Evolutionary conservation across 1,140 invertebrate species (phyloP).

Genomic region (Zaprionus lachaisei): DNA sequence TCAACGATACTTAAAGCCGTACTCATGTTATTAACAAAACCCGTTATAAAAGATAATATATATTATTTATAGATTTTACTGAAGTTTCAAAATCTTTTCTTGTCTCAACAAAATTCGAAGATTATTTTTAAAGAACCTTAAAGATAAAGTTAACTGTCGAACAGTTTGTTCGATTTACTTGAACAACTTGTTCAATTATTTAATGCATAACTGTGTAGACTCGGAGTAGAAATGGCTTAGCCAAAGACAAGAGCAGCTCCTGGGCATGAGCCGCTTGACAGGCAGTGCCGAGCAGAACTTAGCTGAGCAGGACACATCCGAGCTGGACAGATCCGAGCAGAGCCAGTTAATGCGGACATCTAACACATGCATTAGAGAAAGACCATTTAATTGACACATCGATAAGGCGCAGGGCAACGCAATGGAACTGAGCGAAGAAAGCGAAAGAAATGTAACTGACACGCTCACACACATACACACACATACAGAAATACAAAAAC

Average conservation of each 20-base stretch:
- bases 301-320: slow-evolving; percentile 1
- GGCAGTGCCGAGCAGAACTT: background rate
- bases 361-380: slow-evolving; percentile 68
- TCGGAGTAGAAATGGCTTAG: background rate
- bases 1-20: no score
- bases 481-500: background rate
- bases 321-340: slow-evolving; percentile 26
- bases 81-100: background rate
- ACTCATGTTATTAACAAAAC: no score
- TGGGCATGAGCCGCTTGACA: background rate
- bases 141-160: background rate
- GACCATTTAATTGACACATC: slow-evolving; percentile 79
- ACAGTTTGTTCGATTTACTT: slow-evolving; percentile 4
- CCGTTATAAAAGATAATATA: background rate
- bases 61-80: background rate
- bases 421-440: slow-evolving; percentile 20
- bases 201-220: background rate
- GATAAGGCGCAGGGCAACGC: slow-evolving; percentile 31
- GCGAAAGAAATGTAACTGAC: slow-evolving; percentile 23
- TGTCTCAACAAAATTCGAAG: background rate
- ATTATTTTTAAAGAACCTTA: background rate
- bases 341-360: slow-evolving; percentile 54
- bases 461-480: slow-evolving; percentile 28
- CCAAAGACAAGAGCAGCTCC: background rate
- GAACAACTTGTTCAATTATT: slow-evolving; percentile 13